Percentiles rank a stretch among this genome's conserved stretches.
These are phyloP conservation scores for Microctonus brassicae DNA, from an alignment of 2,888 invertebrate species.

Conservation along the genomic window DNA sequence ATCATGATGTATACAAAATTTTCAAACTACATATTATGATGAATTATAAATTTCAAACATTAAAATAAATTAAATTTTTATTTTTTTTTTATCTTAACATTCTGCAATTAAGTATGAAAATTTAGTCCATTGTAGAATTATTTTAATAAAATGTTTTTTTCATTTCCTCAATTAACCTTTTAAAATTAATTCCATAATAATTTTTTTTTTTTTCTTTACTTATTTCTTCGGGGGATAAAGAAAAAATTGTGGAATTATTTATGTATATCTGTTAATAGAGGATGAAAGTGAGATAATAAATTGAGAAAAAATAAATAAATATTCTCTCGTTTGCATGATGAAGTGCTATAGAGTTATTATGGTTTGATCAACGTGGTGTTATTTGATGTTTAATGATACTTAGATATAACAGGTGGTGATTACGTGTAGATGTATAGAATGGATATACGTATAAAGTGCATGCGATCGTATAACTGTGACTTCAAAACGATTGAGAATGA, in stretches of 20 bases:
- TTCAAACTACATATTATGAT: too few species aligned
- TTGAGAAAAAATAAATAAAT: background rate
- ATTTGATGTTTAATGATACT: background rate
- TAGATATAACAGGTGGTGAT: constrained; percentile 20
- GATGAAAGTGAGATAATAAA: background rate
- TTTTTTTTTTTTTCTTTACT: background rate
- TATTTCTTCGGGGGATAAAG: background rate
- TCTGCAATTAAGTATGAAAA: too few species aligned
- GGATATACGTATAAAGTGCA: background rate
- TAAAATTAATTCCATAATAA: background rate
- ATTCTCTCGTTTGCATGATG: background rate
- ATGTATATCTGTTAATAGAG: background rate
- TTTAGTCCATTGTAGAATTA: background rate
- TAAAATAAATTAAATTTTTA: background rate
- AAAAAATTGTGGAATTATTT: constrained; percentile 6
- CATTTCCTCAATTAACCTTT: background rate
- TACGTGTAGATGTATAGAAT: background rate
- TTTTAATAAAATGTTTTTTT: background rate
- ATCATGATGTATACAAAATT: too few species aligned
- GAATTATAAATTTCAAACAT: background rate
- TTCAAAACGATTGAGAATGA: constrained; percentile 2
- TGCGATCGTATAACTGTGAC: constrained; percentile 6
- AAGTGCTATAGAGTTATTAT: background rate
- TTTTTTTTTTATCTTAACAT: background rate
- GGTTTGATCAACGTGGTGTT: constrained; percentile 15